Evolutionary conservation across 1,140 invertebrate genomes (phyloP).

Genomic region (Polypedilum vanderplanki): DNA sequence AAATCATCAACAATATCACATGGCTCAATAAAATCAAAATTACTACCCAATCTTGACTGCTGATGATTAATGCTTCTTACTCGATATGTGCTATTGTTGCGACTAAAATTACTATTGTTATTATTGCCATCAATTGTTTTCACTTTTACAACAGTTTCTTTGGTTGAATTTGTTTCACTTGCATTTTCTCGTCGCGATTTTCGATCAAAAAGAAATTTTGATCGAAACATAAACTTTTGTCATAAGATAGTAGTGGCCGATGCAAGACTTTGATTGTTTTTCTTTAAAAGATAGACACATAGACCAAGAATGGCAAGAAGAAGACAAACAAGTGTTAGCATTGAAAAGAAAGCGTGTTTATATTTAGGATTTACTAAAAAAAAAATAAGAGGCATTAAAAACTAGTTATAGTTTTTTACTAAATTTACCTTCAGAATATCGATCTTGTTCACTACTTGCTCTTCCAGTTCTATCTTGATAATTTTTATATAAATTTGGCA

Average conservation of each 20-base stretch:
- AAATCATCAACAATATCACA: conserved; percentile 6
- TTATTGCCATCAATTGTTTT: neutral
- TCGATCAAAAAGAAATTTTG: conserved; percentile 37
- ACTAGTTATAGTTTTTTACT: too few relatives aligned
- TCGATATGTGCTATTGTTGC: neutral
- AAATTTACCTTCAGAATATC: neutral
- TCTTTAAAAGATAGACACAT: conserved; percentile 39
- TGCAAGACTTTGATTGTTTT: conserved; percentile 33
- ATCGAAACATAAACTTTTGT: conserved; percentile 43
- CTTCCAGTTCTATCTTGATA: conserved; percentile 20
- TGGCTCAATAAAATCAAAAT: conserved; percentile 29
- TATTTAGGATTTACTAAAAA: conserved; percentile 36
- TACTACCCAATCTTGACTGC: neutral
- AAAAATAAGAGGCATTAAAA: neutral
- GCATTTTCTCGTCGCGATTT: neutral
- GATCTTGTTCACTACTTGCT: neutral
- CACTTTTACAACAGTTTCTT: neutral
- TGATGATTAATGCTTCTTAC: neutral
- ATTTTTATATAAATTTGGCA: neutral
- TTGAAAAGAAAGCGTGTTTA: conserved; percentile 41
- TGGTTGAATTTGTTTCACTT: neutral
- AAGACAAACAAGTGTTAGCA: conserved; percentile 38
- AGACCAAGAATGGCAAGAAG: conserved; percentile 39
- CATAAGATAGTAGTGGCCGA: conserved; percentile 37
- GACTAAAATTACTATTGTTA: conserved; percentile 24